A percentile compares a stretch with the other conserved stretches of the same genome.
Conservation (phyloP, 2,113 vertebrate genomes). For the Poeciliopsis prolifica region DNA sequence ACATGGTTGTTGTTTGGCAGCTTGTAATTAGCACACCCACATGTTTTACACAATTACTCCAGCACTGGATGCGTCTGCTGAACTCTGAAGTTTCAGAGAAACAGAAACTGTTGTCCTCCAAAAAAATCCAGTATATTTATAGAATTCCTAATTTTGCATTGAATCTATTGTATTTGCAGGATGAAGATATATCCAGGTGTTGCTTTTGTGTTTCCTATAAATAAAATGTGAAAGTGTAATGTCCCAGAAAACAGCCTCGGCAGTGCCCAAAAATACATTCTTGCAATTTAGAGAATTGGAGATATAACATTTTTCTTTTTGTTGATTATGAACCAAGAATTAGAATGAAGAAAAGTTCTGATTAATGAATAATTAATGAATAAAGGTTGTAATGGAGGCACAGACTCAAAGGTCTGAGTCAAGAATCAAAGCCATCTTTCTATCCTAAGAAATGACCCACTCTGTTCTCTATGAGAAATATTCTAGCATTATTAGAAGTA, state of each 20-base stretch:
- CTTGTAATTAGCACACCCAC: slow-evolving; percentile 64
- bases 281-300: too few relatives aligned
- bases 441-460: too few relatives aligned
- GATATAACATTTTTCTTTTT: too few relatives aligned
- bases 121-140: background rate
- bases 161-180: background rate
- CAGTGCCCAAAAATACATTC: too few relatives aligned
- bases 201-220: background rate
- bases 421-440: too few relatives aligned
- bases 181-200: background rate
- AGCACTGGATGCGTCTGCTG: slow-evolving; percentile 5
- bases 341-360: too few relatives aligned
- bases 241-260: background rate
- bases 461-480: background rate
- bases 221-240: background rate
- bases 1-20: slow-evolving; percentile 35
- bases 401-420: too few relatives aligned
- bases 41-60: slow-evolving; percentile 20
- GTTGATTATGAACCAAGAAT: too few relatives aligned
- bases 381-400: too few relatives aligned
- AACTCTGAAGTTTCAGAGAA: background rate
- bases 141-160: background rate
- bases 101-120: too few relatives aligned
- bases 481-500: background rate
- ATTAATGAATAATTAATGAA: too few relatives aligned